Conservation (phyloP, 1,140 invertebrate species). For the Babylonia areolata region DNA sequence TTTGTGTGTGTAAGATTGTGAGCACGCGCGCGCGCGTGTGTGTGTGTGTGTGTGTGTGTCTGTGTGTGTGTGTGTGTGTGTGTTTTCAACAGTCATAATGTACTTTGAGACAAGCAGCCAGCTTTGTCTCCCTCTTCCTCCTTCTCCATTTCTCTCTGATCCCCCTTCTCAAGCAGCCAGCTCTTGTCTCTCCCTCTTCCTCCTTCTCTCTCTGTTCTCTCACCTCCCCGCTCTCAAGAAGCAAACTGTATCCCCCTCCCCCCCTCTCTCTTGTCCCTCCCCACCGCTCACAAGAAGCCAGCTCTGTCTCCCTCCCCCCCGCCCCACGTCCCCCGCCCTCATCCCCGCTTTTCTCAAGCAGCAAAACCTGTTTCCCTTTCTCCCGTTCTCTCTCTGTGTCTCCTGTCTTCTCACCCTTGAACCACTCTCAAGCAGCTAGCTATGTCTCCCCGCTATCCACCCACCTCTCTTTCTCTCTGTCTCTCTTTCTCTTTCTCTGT, state of each 20-base stretch:
- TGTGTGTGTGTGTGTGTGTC: conserved; percentile 14
- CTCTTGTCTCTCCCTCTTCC: conserved; percentile 1
- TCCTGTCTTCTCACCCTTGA: background rate
- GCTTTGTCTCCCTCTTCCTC: conserved; percentile 1
- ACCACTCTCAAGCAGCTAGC: too few relatives aligned
- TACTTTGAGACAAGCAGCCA: too few relatives aligned
- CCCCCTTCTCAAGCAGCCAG: background rate
- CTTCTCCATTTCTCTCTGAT: background rate
- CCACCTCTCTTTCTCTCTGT: conserved; percentile 1
- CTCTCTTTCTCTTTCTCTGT: conserved; percentile 16
- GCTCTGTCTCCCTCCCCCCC: background rate
- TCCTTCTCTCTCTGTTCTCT: background rate
- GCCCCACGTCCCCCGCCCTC: background rate
- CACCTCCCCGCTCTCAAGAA: background rate
- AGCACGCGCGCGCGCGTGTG: background rate
- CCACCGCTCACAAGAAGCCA: background rate
- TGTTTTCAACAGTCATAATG: too few relatives aligned
- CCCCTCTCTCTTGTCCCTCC: background rate
- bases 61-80: conserved; percentile 24
- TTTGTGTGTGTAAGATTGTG: conserved; percentile 5
- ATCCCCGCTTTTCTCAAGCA: background rate
- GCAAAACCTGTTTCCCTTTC: too few relatives aligned
- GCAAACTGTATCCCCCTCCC: too few relatives aligned
- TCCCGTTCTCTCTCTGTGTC: conserved; percentile 1
- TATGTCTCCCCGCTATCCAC: background rate